phyloP scores from a whole-genome alignment of 1,140 invertebrate genomes.

The Drosophila murphyi region DNA sequence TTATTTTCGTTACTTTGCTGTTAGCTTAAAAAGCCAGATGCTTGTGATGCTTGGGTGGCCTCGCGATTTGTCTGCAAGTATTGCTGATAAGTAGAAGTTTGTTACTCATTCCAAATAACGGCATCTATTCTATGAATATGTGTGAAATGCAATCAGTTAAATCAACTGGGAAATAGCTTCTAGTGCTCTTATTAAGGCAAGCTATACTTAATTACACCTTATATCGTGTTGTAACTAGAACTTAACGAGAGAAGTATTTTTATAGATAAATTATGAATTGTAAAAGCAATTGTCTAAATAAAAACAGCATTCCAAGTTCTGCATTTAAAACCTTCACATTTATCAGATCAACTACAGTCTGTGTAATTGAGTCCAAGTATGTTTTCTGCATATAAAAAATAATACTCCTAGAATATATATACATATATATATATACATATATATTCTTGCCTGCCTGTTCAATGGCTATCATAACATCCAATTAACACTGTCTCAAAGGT shows the following conservation, averaged over 20 bases:
- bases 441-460: constrained; percentile 5
- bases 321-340: no score
- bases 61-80: constrained; percentile 38
- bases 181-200: no score
- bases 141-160: no score
- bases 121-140: neutral
- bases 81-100: constrained; percentile 46
- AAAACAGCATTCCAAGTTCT: no score
- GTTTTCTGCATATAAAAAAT: neutral
- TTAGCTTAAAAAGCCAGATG: constrained; percentile 22
- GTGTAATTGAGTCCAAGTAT: no score
- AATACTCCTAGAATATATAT: neutral
- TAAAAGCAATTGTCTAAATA: no score
- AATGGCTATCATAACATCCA: constrained; percentile 54
- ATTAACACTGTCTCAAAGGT: constrained; percentile 61
- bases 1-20: constrained; percentile 24
- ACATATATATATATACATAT: neutral
- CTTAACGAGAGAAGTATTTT: no score
- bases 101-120: constrained; percentile 55
- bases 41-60: constrained; percentile 66
- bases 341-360: no score
- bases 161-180: no score
- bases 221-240: no score
- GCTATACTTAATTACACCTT: no score
- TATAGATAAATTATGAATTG: no score